A percentile compares a stretch with the other conserved stretches of the same genome.
phyloP scores from a whole-genome alignment of 1,140 invertebrate species.

The Drosophila kohkoa region DNA sequence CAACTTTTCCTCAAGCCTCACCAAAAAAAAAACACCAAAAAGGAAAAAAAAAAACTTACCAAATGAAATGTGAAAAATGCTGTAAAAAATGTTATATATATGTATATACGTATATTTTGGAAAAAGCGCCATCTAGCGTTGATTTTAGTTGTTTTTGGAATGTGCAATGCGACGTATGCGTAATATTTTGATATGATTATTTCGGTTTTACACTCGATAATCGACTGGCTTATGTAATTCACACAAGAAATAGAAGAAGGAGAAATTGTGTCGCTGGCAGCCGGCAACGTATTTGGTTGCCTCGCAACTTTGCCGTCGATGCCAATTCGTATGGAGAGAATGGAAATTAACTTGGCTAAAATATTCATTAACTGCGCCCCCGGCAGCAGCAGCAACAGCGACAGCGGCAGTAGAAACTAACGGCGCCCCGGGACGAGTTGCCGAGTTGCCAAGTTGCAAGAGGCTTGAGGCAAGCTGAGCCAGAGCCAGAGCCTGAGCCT shows the following conservation, averaged over 20 bases:
- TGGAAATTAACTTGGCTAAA: slow-evolving; percentile 60
- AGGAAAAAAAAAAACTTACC: neutral
- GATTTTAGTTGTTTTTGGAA: neutral
- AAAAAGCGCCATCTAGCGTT: slow-evolving; percentile 25
- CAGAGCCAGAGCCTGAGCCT: neutral
- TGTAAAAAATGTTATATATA: neutral
- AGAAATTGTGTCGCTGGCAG: neutral
- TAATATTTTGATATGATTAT: slow-evolving; percentile 46
- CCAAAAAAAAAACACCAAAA: neutral
- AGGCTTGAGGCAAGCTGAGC: slow-evolving; percentile 6
- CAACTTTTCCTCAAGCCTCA: slow-evolving; percentile 41
- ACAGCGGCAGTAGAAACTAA: slow-evolving; percentile 1
- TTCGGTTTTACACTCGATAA: slow-evolving; percentile 13
- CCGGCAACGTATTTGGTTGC: neutral
- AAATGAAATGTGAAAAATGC: slow-evolving; percentile 8
- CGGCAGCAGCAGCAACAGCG: slow-evolving; percentile 14
- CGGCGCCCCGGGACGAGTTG: slow-evolving; percentile 13
- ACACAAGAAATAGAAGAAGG: neutral
- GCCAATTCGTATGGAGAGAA: slow-evolving; percentile 21
- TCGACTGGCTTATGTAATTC: slow-evolving; percentile 32
- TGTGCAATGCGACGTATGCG: slow-evolving; percentile 60
- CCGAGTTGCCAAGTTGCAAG: slow-evolving; percentile 14
- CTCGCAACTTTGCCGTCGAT: slow-evolving; percentile 20
- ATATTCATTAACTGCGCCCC: slow-evolving; percentile 71
- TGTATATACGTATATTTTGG: neutral